These are phyloP conservation scores for Dorcus hopei DNA, from an alignment of 2,888 invertebrate species.

Conservation along the genomic window DNA sequence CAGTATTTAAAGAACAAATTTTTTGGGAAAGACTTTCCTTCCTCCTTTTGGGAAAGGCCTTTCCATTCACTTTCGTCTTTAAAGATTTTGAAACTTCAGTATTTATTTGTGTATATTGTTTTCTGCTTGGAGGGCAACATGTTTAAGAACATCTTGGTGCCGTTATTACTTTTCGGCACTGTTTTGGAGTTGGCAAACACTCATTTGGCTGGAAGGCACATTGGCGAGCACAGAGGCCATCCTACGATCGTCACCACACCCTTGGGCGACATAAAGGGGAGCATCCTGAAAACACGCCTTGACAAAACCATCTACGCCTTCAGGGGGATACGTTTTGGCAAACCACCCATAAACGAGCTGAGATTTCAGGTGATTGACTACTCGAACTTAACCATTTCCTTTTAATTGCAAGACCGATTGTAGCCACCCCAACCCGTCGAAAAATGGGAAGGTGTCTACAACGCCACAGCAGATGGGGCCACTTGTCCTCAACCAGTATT, in stretches of 20 bases:
- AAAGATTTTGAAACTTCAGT: no score
- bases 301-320: conserved; percentile 14
- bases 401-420: conserved; percentile 3
- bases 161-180: no score
- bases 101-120: no score
- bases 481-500: conserved; percentile 43
- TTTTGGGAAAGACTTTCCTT: no score
- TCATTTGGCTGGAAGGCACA: neutral
- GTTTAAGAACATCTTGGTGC: no score
- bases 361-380: conserved; percentile 13
- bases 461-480: conserved; percentile 43
- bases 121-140: no score
- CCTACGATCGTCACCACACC: conserved; percentile 1
- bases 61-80: no score
- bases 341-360: conserved; percentile 12
- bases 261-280: conserved; percentile 11
- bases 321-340: conserved; percentile 14
- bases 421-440: conserved; percentile 43
- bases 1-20: no score
- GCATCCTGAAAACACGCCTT: conserved; percentile 1
- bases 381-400: no score
- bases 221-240: neutral
- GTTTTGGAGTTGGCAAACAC: conserved; percentile 1
- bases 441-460: conserved; percentile 39
- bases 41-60: no score